phyloP scores from a whole-genome alignment of 2,888 invertebrate genomes.

The Drosophila neotestacea region DNA sequence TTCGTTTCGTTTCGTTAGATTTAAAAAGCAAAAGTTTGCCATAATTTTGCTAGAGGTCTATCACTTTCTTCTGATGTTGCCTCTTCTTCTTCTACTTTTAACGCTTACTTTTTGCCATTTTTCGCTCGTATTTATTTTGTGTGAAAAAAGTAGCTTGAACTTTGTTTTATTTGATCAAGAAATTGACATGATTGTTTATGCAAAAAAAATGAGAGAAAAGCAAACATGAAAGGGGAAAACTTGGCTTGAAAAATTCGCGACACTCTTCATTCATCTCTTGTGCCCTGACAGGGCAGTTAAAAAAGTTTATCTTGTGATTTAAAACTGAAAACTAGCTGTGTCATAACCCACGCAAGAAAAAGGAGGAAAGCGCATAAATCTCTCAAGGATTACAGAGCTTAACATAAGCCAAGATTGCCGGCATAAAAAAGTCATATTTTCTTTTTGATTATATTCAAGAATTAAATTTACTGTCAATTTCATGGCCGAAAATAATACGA shows the following conservation, averaged over 20 bases:
- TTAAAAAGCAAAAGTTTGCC: conserved; percentile 69
- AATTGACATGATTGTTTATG: conserved; percentile 79
- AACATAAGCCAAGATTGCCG: conserved; percentile 28
- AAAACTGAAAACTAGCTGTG: conserved; percentile 41
- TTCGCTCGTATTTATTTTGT: conserved; percentile 47
- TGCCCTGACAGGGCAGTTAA: conserved; percentile 35
- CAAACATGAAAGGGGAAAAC: conserved; percentile 38
- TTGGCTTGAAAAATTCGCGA: conserved; percentile 44
- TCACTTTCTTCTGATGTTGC: conserved; percentile 56
- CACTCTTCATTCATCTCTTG: conserved; percentile 54
- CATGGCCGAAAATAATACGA: conserved; percentile 9
- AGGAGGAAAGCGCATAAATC: conserved; percentile 32
- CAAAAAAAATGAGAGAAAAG: conserved; percentile 30
- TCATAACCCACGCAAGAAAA: conserved; percentile 20
- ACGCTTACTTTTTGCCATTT: conserved; percentile 45
- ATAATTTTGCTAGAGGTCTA: conserved; percentile 67
- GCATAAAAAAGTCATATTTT: conserved; percentile 10
- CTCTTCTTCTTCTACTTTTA: conserved; percentile 21
- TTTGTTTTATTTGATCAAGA: conserved; percentile 77
- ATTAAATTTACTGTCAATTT: conserved; percentile 37
- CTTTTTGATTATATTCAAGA: conserved; percentile 13
- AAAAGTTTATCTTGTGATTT: conserved; percentile 58
- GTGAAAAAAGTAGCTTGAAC: conserved; percentile 53
- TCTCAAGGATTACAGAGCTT: conserved; percentile 44
- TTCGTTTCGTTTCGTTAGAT: conserved; percentile 62